Base-by-base conservation (phyloP, 2,113 vertebrate species). In the Oryzias javanicus region DNA sequence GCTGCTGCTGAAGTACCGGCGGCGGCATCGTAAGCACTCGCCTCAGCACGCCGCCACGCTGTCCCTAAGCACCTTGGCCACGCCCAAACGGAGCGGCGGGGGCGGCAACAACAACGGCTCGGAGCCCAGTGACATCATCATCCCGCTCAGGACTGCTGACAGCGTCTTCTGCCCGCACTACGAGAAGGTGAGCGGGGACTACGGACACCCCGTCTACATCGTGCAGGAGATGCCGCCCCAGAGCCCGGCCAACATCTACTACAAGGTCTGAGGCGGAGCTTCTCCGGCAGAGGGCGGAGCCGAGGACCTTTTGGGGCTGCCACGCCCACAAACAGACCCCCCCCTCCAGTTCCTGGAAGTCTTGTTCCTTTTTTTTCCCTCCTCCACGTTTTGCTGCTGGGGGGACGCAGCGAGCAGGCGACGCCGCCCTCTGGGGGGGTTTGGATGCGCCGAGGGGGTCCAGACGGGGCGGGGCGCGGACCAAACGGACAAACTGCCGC, bases 111-210 rank as follows among this genome's bases (percentile, higher is more conserved):
- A 95, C 91, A 97, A 95, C 62, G 97, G 97, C 91, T 98, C 97
- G 3, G 97, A 99, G 91, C 97, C 97, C 84, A 98, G 97, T 76
- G 97, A 99, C 94, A 98, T 99, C 93, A 99, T 99, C 91, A 99
- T 99, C 90, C 97, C 97, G 53, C 89, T 99, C 88, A 93, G 97
- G 94, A 98, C 97, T 93, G 97, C 96, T 80, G 97, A 98, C 94
- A 97, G 96, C 83, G 97, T 98, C 60, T 99, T 98, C 94, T 99
- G 97, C 83, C 97, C 97, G 10, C 97, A 99, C 90, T 99, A 99
- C 78, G 96, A 98, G 92, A 99, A 99, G 86, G 97, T 99, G 78
- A 99, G 97, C 79, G 97, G 97, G 24, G 97, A 99, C 87, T 99
- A 98, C 78, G 97, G 97, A 87, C 97, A 99, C 90, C 97, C 97